Conservation (phyloP, 2,888 invertebrate genomes). For the Drymonia ruficornis region DNA sequence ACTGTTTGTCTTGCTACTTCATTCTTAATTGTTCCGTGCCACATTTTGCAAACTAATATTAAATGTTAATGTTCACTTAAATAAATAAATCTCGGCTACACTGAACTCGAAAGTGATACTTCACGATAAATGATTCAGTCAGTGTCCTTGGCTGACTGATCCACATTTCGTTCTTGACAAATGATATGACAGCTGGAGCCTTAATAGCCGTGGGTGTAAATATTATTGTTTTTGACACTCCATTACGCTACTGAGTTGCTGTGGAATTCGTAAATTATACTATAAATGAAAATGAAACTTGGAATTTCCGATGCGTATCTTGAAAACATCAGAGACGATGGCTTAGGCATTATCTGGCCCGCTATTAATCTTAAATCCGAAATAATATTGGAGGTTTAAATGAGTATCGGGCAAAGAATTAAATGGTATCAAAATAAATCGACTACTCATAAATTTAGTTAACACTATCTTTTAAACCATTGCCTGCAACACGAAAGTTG, state of each 20-base stretch:
- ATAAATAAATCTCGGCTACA: neutral
- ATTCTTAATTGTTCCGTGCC: neutral
- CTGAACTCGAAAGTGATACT: conserved; percentile 4
- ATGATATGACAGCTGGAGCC: conserved; percentile 2
- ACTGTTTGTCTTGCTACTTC: neutral
- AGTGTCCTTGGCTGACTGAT: conserved; percentile 5
- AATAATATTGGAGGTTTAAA: no score
- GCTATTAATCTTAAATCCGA: no score
- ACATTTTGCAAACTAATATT: neutral
- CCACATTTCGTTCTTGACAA: conserved; percentile 7
- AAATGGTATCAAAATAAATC: no score
- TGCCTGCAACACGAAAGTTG: no score
- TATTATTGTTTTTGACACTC: conserved; percentile 5
- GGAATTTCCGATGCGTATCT: neutral
- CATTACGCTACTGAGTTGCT: conserved; percentile 1
- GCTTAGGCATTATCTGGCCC: no score
- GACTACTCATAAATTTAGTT: no score
- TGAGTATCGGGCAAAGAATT: no score
- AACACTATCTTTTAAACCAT: no score
- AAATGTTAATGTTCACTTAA: neutral
- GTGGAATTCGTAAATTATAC: neutral
- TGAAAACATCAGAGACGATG: neutral
- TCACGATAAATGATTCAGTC: conserved; percentile 2
- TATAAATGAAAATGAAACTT: neutral
- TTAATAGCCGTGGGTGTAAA: neutral